phyloP scores from a whole-genome alignment of 2,113 vertebrate genomes.

The Plotosus lineatus region DNA sequence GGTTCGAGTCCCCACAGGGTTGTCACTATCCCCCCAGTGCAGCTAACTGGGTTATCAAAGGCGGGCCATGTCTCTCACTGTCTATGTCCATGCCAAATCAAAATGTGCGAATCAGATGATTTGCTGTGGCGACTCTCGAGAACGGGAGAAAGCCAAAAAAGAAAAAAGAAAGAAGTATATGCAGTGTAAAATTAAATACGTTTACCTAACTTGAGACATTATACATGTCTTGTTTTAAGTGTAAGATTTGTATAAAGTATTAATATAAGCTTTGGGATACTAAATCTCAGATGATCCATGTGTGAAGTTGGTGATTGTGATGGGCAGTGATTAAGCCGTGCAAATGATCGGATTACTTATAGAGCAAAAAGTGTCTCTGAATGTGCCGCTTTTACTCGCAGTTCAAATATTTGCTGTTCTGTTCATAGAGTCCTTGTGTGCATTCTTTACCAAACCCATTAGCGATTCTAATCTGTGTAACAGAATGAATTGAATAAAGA shows the following conservation, averaged over 20 bases:
- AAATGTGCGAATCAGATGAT: too few species aligned
- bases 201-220: neutral
- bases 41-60: too few species aligned
- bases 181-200: neutral
- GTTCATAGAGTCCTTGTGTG: neutral
- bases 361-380: neutral
- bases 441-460: neutral
- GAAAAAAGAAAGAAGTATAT: too few species aligned
- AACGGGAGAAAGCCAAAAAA: too few species aligned
- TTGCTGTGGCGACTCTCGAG: too few species aligned
- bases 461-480: neutral
- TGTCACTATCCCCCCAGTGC: too few species aligned
- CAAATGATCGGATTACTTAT: conserved; percentile 20
- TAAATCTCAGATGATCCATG: neutral
- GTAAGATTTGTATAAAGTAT: neutral
- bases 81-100: too few species aligned
- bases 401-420: neutral
- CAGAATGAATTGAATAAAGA: neutral
- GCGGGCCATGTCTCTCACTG: too few species aligned
- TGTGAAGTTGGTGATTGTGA: neutral
- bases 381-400: neutral
- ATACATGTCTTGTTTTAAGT: neutral
- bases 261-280: neutral
- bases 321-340: neutral
- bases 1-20: too few species aligned